Percentiles rank a stretch among this genome's conserved stretches.
phyloP scores from a whole-genome alignment of 2,113 vertebrate genomes.

The Anser cygnoides region DNA sequence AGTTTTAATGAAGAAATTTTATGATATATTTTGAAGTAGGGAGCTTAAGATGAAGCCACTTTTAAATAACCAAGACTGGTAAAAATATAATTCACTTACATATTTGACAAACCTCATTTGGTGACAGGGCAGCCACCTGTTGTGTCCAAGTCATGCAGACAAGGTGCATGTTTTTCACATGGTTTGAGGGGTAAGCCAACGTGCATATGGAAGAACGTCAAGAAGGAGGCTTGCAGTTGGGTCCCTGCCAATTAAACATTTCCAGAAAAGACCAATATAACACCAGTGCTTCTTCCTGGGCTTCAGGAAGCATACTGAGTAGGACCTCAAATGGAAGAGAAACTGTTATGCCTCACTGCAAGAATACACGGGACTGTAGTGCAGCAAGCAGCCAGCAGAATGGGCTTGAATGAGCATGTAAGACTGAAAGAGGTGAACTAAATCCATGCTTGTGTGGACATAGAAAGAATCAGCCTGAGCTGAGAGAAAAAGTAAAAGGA shows the following conservation, averaged over 20 bases:
- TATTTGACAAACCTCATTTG: not conserved
- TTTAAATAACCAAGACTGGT: not conserved
- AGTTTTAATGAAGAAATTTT: not conserved
- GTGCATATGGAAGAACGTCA: accelerated
- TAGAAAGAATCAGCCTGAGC: not conserved
- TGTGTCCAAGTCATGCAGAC: not conserved
- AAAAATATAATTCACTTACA: not conserved
- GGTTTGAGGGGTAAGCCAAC: not conserved
- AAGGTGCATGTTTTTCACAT: not conserved
- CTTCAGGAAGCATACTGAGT: not conserved
- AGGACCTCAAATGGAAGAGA: not conserved
- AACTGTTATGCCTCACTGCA: not conserved
- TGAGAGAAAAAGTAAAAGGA: not conserved
- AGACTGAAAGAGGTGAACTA: not conserved
- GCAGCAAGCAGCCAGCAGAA: not conserved
- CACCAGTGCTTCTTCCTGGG: not conserved
- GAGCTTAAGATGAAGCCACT: not conserved
- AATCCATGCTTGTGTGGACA: not conserved
- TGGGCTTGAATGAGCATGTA: not conserved
- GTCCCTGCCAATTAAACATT: not conserved
- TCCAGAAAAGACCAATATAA: not conserved
- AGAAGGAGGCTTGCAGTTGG: not conserved
- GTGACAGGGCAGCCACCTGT: not conserved
- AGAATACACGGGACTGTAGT: not conserved
- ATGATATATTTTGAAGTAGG: not conserved